phyloP scores from a whole-genome alignment of 2,888 invertebrate genomes.

The Pasiphila rectangulata region DNA sequence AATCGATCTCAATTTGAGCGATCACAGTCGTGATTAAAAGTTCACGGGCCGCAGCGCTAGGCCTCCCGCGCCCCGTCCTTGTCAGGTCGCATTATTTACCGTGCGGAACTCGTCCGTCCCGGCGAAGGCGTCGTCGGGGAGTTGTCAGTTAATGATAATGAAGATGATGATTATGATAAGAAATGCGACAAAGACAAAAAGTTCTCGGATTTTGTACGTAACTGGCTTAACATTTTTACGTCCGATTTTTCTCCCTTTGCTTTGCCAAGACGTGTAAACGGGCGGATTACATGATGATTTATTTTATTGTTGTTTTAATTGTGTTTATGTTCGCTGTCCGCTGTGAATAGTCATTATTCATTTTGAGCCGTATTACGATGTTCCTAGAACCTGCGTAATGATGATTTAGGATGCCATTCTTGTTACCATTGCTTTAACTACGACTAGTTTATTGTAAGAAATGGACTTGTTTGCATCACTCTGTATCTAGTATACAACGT shows the following conservation, averaged over 20 bases:
- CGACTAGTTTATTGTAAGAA: too few species aligned
- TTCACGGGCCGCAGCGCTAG: constrained; percentile 15
- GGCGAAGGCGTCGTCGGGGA: constrained; percentile 33
- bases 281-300: constrained; percentile 37
- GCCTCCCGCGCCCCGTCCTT: constrained; percentile 25
- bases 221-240: background rate
- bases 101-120: constrained; percentile 28
- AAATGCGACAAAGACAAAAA: too few species aligned
- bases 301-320: constrained; percentile 26
- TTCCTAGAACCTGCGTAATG: too few species aligned
- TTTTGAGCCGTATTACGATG: background rate
- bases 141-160: constrained; percentile 45
- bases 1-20: constrained; percentile 5
- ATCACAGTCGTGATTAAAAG: constrained; percentile 16
- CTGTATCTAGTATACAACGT: too few species aligned
- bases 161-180: too few species aligned
- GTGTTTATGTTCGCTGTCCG: constrained; percentile 7
- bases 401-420: background rate
- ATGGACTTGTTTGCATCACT: too few species aligned
- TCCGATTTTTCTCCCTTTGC: constrained; percentile 23
- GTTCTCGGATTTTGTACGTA: background rate
- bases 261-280: constrained; percentile 20
- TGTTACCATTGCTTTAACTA: too few species aligned
- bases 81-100: constrained; percentile 37
- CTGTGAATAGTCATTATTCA: constrained; percentile 1